A percentile compares a stretch with the other conserved stretches of the same genome.
These are phyloP conservation scores for Myodes glareolus DNA, from an alignment of 2,113 vertebrate genomes.

Conservation along the genomic window DNA sequence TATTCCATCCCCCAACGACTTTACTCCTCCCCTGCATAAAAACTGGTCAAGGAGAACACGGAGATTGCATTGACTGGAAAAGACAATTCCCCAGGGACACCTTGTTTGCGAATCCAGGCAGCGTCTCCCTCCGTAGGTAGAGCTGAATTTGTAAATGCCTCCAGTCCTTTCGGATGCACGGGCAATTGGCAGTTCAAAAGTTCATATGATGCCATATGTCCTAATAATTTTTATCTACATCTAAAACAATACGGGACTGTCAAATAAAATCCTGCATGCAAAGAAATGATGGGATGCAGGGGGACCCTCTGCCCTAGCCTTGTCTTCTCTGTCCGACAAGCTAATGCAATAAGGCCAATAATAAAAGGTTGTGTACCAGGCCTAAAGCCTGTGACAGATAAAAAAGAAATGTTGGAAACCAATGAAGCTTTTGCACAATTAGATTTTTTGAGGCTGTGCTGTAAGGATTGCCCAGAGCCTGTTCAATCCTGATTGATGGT, in stretches of 20 bases:
- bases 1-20: conserved; percentile 70
- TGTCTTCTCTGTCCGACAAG: conserved; percentile 90
- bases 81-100: conserved; percentile 24
- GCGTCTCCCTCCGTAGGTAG: conserved; percentile 51
- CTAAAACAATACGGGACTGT: conserved; percentile 86
- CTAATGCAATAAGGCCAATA: conserved; percentile 93
- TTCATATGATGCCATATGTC: conserved; percentile 85
- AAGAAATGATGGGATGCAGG: conserved; percentile 93
- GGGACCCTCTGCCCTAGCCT: conserved; percentile 88
- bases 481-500: conserved; percentile 95
- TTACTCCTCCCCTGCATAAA: conserved; percentile 63
- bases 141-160: conserved; percentile 73
- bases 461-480: conserved; percentile 93
- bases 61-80: conserved; percentile 67
- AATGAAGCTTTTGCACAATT: conserved; percentile 98
- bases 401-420: conserved; percentile 96
- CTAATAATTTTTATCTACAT: conserved; percentile 89
- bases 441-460: conserved; percentile 95
- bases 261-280: conserved; percentile 90
- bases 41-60: conserved; percentile 58
- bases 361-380: conserved; percentile 92
- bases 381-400: conserved; percentile 91
- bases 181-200: conserved; percentile 86
- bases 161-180: conserved; percentile 64
- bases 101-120: conserved; percentile 54